Percentiles rank a stretch among this genome's conserved stretches.
phyloP scores from a whole-genome alignment of 1,140 invertebrate species.

The Drosophila arawakana region DNA sequence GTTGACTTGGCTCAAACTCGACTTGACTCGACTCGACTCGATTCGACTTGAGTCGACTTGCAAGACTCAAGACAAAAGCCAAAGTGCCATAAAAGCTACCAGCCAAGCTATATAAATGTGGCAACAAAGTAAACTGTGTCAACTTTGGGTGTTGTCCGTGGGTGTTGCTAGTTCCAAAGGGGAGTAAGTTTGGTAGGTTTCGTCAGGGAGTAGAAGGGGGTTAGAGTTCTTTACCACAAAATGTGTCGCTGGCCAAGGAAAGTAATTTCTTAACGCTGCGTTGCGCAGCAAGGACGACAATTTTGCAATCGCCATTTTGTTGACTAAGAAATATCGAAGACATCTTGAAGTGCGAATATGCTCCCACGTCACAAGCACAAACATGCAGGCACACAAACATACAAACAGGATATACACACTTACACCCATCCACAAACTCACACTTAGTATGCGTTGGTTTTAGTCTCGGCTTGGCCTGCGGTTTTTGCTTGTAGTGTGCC shows the following conservation, averaged over 20 bases:
- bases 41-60: constrained; percentile 54
- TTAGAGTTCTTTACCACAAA: constrained; percentile 56
- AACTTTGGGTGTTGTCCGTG: constrained; percentile 52
- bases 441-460: constrained; percentile 44
- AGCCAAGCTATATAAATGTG: constrained; percentile 81
- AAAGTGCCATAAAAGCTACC: constrained; percentile 80
- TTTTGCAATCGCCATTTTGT: constrained; percentile 82
- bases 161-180: neutral
- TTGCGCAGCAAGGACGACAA: constrained; percentile 62
- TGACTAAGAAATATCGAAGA: constrained; percentile 83
- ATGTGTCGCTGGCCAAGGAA: constrained; percentile 53
- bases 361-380: constrained; percentile 61
- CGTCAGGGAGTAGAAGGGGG: neutral
- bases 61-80: constrained; percentile 74
- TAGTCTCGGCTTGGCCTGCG: constrained; percentile 60
- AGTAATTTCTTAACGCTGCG: constrained; percentile 64
- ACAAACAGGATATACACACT: constrained; percentile 54
- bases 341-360: constrained; percentile 80
- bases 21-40: constrained; percentile 21
- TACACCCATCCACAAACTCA: constrained; percentile 15
- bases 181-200: neutral
- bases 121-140: constrained; percentile 82
- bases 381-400: constrained; percentile 18
- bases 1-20: constrained; percentile 40
- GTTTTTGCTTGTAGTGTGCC: constrained; percentile 68